Evolutionary conservation across 2,888 invertebrate species (phyloP).

Genomic region (Thereva nobilitata): DNA sequence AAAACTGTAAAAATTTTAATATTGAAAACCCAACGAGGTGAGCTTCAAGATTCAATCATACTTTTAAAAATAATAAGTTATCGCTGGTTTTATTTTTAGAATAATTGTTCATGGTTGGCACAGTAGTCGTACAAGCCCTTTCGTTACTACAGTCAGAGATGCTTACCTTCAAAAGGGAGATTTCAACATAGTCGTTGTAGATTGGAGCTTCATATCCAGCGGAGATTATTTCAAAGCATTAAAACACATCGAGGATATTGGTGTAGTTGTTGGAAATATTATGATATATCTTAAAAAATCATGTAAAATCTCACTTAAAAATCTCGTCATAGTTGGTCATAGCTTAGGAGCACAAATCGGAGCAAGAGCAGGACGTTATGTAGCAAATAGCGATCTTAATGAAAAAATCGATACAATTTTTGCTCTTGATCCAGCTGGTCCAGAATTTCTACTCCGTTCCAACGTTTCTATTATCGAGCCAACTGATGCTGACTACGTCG

Average conservation of each 20-base stretch:
- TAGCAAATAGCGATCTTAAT: background rate
- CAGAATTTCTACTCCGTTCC: background rate
- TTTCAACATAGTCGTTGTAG: constrained; percentile 18
- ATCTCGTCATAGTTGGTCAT: constrained; percentile 18
- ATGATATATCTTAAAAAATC: background rate
- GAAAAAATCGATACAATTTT: constrained; percentile 23
- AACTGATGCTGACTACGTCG: constrained; percentile 20
- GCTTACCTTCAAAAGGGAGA: constrained; percentile 24
- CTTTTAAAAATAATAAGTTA: too few species aligned
- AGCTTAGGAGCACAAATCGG: constrained; percentile 22
- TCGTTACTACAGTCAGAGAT: background rate
- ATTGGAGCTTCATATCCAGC: constrained; percentile 5
- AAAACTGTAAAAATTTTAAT: too few species aligned
- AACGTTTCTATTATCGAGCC: background rate
- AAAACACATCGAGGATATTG: constrained; percentile 2
- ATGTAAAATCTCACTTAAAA: background rate
- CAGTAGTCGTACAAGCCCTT: too few species aligned
- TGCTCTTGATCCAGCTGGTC: constrained; percentile 26
- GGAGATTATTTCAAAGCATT: constrained; percentile 6
- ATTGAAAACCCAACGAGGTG: too few species aligned
- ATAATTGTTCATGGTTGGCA: too few species aligned
- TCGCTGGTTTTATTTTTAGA: too few species aligned
- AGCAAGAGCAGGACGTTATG: background rate
- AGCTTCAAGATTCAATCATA: too few species aligned
- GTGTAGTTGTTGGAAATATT: constrained; percentile 2